phyloP scores from a whole-genome alignment of 1,140 invertebrate genomes.

The Dufourea novaeangliae region DNA sequence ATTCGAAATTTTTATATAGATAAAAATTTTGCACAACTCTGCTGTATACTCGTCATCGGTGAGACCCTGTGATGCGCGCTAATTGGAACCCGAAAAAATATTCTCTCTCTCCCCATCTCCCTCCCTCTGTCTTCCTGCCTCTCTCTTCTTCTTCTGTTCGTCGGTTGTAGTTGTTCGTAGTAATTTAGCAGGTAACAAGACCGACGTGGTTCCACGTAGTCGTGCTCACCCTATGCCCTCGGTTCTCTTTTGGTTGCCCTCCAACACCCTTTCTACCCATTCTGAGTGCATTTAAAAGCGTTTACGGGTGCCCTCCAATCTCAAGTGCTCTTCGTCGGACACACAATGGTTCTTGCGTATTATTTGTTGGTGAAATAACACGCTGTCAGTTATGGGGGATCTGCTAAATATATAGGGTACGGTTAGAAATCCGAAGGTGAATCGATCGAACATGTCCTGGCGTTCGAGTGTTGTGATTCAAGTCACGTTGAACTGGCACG shows the following conservation, averaged over 20 bases:
- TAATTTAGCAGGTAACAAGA: conserved; percentile 73
- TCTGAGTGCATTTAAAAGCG: conserved; percentile 71
- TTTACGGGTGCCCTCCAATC: conserved; percentile 65
- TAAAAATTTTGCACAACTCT: background rate
- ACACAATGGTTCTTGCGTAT: conserved; percentile 73
- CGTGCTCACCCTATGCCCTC: conserved; percentile 62
- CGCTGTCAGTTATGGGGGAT: conserved; percentile 76
- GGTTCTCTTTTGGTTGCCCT: conserved; percentile 39
- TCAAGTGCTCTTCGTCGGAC: conserved; percentile 63
- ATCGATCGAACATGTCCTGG: conserved; percentile 66
- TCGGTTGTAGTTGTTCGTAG: conserved; percentile 60
- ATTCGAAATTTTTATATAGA: background rate
- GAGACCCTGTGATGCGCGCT: conserved; percentile 60
- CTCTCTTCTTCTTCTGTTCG: conserved; percentile 35
- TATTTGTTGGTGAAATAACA: conserved; percentile 80
- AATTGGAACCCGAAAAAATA: conserved; percentile 60
- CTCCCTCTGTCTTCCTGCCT: no score
- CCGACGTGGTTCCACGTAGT: conserved; percentile 47
- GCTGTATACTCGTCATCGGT: conserved; percentile 19
- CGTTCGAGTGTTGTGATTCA: conserved; percentile 67
- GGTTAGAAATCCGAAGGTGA: conserved; percentile 64
- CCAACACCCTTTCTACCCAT: conserved; percentile 35
- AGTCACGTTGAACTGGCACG: conserved; percentile 61
- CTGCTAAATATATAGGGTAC: conserved; percentile 76
- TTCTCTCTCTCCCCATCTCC: no score